phyloP scores from a whole-genome alignment of 2,113 vertebrate species.

The Indicator maculatus region DNA sequence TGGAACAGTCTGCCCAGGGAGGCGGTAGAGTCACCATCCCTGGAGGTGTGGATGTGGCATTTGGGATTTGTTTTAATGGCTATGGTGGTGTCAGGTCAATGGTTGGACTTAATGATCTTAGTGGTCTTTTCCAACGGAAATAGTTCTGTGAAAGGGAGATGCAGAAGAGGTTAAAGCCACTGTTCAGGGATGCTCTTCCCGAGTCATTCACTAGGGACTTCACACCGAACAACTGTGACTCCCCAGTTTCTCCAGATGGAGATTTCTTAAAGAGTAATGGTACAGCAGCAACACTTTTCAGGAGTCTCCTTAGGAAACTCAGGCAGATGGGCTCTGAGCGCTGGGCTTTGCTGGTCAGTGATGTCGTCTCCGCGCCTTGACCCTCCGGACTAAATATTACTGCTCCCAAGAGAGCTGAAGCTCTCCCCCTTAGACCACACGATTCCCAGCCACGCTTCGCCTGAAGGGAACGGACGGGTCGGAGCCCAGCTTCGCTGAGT shows the following conservation, averaged over 20 bases:
- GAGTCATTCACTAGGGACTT: not conserved
- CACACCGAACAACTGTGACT: accelerated
- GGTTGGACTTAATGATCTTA: no score
- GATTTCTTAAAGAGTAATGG: not conserved
- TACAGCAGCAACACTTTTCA: not conserved
- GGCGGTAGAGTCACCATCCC: no score
- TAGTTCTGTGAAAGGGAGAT: not conserved
- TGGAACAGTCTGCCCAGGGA: no score
- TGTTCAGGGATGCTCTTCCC: not conserved
- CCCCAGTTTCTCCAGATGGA: not conserved
- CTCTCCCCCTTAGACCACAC: accelerated
- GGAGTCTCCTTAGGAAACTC: not conserved
- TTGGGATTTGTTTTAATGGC: no score
- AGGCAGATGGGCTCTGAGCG: not conserved
- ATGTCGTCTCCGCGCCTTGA: accelerated
- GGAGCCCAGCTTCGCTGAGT: not conserved
- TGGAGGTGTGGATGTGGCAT: no score
- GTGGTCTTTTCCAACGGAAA: no score
- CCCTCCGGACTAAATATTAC: no score
- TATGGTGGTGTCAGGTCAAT: no score
- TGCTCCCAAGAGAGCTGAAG: not conserved
- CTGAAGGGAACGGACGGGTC: accelerated
- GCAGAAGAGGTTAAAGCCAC: not conserved
- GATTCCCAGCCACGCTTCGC: no score
- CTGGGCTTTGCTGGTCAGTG: accelerated